Percentiles rank a stretch among this genome's conserved stretches.
phyloP scores from a whole-genome alignment of 2,113 vertebrate species.

The Chaenogobius annularis region DNA sequence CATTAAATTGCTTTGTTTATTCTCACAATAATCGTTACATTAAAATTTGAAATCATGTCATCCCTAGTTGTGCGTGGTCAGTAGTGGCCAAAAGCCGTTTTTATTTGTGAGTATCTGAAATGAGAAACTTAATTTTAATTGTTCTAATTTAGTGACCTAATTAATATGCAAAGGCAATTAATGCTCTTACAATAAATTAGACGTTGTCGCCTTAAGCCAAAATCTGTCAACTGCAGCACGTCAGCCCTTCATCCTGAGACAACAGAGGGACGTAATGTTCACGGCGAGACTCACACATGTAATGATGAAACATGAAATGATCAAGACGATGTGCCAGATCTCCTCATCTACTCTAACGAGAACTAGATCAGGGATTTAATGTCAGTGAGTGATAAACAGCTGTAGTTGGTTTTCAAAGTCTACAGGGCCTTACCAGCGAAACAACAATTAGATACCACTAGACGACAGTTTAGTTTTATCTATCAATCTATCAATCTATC shows the following conservation, averaged over 20 bases:
- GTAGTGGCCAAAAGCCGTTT: too few relatives aligned
- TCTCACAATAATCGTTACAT: too few relatives aligned
- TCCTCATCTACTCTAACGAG: background rate
- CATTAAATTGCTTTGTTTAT: too few relatives aligned
- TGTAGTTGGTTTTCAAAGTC: too few relatives aligned
- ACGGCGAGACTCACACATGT: background rate
- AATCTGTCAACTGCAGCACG: slow-evolving; percentile 18
- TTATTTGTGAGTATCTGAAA: slow-evolving; percentile 5
- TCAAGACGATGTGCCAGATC: background rate
- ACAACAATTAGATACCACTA: too few relatives aligned
- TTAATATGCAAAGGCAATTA: slow-evolving; percentile 29
- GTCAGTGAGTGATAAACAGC: too few relatives aligned
- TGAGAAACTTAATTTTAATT: slow-evolving; percentile 32
- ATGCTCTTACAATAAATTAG: slow-evolving; percentile 13
- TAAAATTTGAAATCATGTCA: too few relatives aligned
- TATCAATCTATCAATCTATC: too few relatives aligned
- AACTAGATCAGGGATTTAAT: background rate
- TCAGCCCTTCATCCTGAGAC: slow-evolving; percentile 7
- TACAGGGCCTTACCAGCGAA: too few relatives aligned
- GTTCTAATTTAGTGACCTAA: slow-evolving; percentile 38
- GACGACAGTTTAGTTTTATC: too few relatives aligned
- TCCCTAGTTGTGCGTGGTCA: too few relatives aligned
- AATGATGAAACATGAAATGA: too few relatives aligned
- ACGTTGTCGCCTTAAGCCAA: slow-evolving; percentile 13
- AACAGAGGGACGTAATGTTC: background rate